Base-by-base conservation (phyloP, 2,888 invertebrate genomes). In the Theretra japonica region DNA sequence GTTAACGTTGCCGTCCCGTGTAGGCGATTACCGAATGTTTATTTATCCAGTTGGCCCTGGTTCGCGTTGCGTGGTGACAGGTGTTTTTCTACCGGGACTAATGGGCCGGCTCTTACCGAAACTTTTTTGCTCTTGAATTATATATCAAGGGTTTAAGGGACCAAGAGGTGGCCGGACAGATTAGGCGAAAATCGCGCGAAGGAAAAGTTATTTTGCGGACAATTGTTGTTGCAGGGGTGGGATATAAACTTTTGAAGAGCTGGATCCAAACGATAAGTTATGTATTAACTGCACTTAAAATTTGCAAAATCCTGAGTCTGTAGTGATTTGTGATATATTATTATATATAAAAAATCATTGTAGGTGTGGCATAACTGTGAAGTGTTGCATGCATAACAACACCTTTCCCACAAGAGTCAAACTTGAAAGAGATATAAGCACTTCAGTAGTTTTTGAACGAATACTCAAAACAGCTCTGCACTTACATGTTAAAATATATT, bases 111-210 rank as follows among this genome's bases (percentile, higher is more conserved):
- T 78, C 79, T 74, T 70, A 77, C 75, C 77, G 80, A 82, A 73
- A 74, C 73, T 76, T 79, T 80, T 81, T 82, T 83, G 79, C 77
- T 74, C 77, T 76, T 86, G 81, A 86, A 87, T 87, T 87, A 84
- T 86, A 83, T 85, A 84, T 82, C 72, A 75, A 69, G 75, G 78
- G 75, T 59, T 79, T 75, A 75, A 73, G 73, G 76, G 73, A 53
- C 70, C 70, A 70, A 65, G 76, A 77, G 78, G 80, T 77, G 75
- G 78, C 71, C 73, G 72, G 70, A 70, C 53, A 72, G 74, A 76
- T 78, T 77, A 79, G 75, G 75, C 72, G 72, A 68, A 71, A 77
- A 75, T 76, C 68, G 70, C 70, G 74, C 76, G 81, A 73, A 72
- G 75, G 68, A 71, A 72, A 76, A 73, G 69, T 72, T 75, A 75